Percentiles rank a stretch among this genome's conserved stretches.
Conservation (phyloP, 2,888 invertebrate species). For the Drosophila rubida region DNA sequence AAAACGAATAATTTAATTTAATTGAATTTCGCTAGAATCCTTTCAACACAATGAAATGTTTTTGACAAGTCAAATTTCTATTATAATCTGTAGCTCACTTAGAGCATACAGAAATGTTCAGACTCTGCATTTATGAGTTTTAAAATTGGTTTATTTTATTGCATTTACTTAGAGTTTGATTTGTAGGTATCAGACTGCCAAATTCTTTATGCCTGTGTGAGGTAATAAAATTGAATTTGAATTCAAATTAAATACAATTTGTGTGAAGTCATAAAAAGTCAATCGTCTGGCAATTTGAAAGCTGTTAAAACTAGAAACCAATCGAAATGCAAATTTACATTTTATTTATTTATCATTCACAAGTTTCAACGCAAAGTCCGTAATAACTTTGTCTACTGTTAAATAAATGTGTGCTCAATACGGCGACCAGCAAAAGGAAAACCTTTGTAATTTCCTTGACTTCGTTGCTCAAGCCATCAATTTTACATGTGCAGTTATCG, state of each 20-base stretch:
- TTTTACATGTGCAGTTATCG: conserved; percentile 5
- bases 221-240: conserved; percentile 12
- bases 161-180: neutral
- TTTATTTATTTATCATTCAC: conserved; percentile 15
- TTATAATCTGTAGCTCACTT: neutral
- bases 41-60: neutral
- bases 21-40: neutral
- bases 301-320: neutral
- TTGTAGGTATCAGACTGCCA: neutral
- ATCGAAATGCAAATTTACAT: conserved; percentile 22
- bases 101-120: neutral
- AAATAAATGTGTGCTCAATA: neutral
- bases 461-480: neutral
- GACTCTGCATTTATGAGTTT: conserved; percentile 13
- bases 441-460: neutral
- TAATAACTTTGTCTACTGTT: neutral
- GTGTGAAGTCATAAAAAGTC: conserved; percentile 13
- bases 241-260: conserved; percentile 6
- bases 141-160: conserved; percentile 13
- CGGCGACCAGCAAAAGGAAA: neutral
- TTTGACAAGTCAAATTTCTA: neutral
- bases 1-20: too few species aligned
- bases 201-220: neutral
- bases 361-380: neutral
- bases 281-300: neutral